Evolutionary conservation across 2,113 vertebrate species (phyloP).

Genomic region (Cyprinodon brontotheroides): DNA sequence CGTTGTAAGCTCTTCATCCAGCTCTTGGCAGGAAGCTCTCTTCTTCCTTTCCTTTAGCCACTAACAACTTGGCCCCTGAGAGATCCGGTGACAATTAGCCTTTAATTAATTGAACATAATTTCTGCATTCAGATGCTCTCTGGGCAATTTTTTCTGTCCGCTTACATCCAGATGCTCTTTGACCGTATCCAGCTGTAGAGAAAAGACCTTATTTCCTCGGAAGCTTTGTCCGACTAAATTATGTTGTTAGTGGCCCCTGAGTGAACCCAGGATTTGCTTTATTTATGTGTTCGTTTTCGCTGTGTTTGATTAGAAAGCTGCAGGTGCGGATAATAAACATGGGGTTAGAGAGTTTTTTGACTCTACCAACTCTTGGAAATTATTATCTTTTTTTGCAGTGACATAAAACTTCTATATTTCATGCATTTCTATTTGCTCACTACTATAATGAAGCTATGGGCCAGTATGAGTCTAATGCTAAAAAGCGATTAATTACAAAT

Average conservation of each 20-base stretch:
- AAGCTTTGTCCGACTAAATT: constrained; percentile 47
- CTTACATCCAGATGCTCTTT: constrained; percentile 65
- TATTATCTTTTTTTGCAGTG: not conserved
- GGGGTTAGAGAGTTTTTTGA: constrained; percentile 26
- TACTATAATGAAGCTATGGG: too few relatives aligned
- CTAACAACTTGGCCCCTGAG: constrained; percentile 23
- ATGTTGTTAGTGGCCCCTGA: constrained; percentile 47
- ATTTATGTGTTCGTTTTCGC: constrained; percentile 32
- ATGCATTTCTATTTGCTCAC: too few relatives aligned
- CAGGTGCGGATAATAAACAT: constrained; percentile 7
- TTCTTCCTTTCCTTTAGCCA: constrained; percentile 22
- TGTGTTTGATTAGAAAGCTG: constrained; percentile 18
- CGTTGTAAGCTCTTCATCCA: constrained; percentile 1
- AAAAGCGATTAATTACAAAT: too few relatives aligned
- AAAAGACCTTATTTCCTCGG: constrained; percentile 40
- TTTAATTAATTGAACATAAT: constrained; percentile 65
- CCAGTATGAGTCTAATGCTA: too few relatives aligned
- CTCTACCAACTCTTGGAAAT: not conserved
- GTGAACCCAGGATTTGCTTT: constrained; percentile 58
- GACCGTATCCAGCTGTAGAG: constrained; percentile 35
- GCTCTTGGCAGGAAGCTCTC: not conserved
- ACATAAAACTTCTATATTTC: not conserved
- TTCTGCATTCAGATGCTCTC: constrained; percentile 36
- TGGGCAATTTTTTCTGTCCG: constrained; percentile 51
- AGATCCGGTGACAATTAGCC: constrained; percentile 64